Conservation (phyloP, 92 coral and sea anemone species). For the Phymanthus crucifer region DNA sequence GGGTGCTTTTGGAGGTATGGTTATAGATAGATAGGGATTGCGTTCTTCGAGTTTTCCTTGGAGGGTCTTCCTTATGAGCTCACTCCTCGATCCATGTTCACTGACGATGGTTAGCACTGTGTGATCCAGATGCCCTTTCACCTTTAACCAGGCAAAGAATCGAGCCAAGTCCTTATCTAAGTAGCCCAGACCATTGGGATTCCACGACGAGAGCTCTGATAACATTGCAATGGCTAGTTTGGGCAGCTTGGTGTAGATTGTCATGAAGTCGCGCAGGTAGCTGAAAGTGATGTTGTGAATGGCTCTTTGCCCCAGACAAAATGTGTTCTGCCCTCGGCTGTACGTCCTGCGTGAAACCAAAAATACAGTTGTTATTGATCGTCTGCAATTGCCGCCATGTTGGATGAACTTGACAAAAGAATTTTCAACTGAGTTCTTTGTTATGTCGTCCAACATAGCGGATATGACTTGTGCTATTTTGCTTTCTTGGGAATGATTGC, state of each 20-base stretch:
- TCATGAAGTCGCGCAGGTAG: slow-evolving; percentile 62
- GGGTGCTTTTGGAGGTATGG: slow-evolving; percentile 64
- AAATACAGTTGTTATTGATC: not conserved
- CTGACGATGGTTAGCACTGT: slow-evolving; percentile 72
- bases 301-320: slow-evolving; percentile 72
- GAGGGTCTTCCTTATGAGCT: slow-evolving; percentile 52
- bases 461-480: too few species aligned
- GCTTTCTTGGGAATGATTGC: too few species aligned
- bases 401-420: too few species aligned
- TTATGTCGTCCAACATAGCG: too few species aligned
- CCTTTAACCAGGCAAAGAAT: slow-evolving; percentile 67
- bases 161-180: slow-evolving; percentile 57
- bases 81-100: slow-evolving; percentile 71
- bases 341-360: slow-evolving; percentile 15
- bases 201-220: slow-evolving; percentile 75
- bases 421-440: too few species aligned
- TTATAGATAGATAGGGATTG: slow-evolving; percentile 72
- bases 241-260: slow-evolving; percentile 65
- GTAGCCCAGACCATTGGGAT: slow-evolving; percentile 55
- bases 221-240: slow-evolving; percentile 68
- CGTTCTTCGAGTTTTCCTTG: slow-evolving; percentile 86
- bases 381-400: too few species aligned
- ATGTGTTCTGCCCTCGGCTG: slow-evolving; percentile 55
- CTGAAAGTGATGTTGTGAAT: slow-evolving; percentile 71
- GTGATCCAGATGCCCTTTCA: slow-evolving; percentile 62